phyloP scores from a whole-genome alignment of 2,888 invertebrate species.

The Amiota communis region DNA sequence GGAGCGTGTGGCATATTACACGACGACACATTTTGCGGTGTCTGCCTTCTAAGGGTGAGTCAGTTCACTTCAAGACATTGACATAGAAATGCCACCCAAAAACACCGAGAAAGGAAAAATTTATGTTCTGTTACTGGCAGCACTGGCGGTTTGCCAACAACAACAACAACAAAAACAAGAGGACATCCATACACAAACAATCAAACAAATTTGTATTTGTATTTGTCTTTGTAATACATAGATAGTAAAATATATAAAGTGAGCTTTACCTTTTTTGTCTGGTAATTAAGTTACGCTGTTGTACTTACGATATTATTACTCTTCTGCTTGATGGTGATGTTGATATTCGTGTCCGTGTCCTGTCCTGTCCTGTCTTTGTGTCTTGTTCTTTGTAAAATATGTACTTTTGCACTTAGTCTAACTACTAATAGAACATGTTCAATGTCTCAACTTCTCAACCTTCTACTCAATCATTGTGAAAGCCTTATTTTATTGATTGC shows the following conservation, averaged over 20 bases:
- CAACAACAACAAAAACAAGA: slow-evolving; percentile 12
- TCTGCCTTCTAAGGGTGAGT: too few species aligned
- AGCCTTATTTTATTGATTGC: slow-evolving; percentile 18
- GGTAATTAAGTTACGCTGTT: slow-evolving; percentile 25
- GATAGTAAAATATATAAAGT: not conserved
- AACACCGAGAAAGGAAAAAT: slow-evolving; percentile 2
- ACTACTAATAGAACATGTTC: not conserved
- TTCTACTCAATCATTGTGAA: not conserved
- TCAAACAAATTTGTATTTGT: not conserved
- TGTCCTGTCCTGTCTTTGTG: too few species aligned
- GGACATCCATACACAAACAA: not conserved
- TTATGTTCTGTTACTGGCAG: slow-evolving; percentile 25
- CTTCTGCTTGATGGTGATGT: not conserved
- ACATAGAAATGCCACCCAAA: not conserved
- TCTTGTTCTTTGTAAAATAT: not conserved
- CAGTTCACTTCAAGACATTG: not conserved
- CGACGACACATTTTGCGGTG: slow-evolving; percentile 10
- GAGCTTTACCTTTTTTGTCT: slow-evolving; percentile 8
- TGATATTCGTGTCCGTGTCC: too few species aligned
- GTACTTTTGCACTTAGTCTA: not conserved
- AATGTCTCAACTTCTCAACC: not conserved
- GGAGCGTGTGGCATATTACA: slow-evolving; percentile 24
- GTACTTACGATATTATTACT: not conserved
- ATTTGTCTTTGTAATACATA: too few species aligned
- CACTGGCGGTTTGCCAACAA: slow-evolving; percentile 23